Evolutionary conservation across 2,888 invertebrate species (phyloP), one percentile per base, ranked within the genome.

Genomic region (Oxystoma pomonae): DNA sequence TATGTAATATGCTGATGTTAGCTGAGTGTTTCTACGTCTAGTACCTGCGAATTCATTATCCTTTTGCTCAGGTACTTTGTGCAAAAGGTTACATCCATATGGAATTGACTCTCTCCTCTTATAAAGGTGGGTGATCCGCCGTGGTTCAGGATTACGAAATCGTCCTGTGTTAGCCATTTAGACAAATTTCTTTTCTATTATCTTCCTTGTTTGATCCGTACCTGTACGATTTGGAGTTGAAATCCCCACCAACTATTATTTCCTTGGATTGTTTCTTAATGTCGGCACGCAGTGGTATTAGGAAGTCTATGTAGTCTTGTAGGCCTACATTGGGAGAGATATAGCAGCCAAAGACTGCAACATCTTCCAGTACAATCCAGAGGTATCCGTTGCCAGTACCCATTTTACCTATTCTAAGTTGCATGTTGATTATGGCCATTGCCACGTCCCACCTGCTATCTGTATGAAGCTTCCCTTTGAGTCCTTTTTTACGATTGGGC

Each of bases 71-170:
- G 18, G n/a, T 59, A 21, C 16, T 22, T 59, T 12, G 22, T 59
- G 2, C 20, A 7, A 1, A 35, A 20, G 1, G 66, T 64, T 9
- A 66, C 22, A 50, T 66, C 66, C 12, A 65, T 65, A 20, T 18
- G 49, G 16, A 61, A 55, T 1, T 16, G 1, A 1, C 55, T 58
- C 0, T 21, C 22, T 0, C 65, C 57, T 20, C 59, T 20, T 1
- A 20, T n/a, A 19, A 63, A 65, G 12, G 59, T 65, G n/a, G n/a
- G n/a, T n/a, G n/a, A n/a, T n/a, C n/a, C n/a, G n/a, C n/a, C n/a
- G n/a, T n/a, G n/a, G n/a, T n/a, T n/a, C n/a, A n/a, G n/a, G n/a
- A n/a, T n/a, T n/a, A n/a, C n/a, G n/a, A n/a, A n/a, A n/a, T n/a
- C n/a, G n/a, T n/a, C n/a, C n/a, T n/a, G n/a, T n/a, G n/a, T n/a